Conservation (phyloP, 1,140 invertebrate species). For the Lanistes nyassanus region DNA sequence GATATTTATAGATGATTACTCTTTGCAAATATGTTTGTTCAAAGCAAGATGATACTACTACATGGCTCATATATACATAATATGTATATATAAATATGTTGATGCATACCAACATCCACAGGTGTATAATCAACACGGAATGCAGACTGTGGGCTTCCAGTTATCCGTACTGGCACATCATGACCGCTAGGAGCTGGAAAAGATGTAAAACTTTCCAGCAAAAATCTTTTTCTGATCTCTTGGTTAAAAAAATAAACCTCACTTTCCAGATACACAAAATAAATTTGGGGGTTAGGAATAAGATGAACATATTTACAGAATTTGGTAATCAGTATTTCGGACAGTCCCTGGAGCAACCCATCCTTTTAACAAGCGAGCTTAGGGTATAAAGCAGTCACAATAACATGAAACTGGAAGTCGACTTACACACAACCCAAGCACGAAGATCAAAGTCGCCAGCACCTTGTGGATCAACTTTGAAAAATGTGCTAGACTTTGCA, state of each 20-base stretch:
- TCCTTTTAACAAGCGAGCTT: not conserved
- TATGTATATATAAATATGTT: too few species aligned
- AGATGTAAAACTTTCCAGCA: not conserved
- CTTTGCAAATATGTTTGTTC: not conserved
- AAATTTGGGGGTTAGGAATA: not conserved
- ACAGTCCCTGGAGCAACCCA: too few species aligned
- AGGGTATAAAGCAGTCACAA: too few species aligned
- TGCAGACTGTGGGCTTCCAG: slow-evolving; percentile 77
- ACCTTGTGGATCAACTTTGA: slow-evolving; percentile 74
- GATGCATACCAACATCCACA: slow-evolving; percentile 39
- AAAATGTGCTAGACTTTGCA: slow-evolving; percentile 71
- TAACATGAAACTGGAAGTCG: too few species aligned
- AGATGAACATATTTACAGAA: too few species aligned
- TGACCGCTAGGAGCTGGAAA: slow-evolving; percentile 41
- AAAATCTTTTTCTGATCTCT: slow-evolving; percentile 2
- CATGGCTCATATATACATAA: too few species aligned
- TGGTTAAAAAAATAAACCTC: not conserved
- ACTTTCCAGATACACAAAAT: not conserved
- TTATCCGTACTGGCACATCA: slow-evolving; percentile 50
- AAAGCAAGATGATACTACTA: too few species aligned
- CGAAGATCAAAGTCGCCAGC: slow-evolving; percentile 61
- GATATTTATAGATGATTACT: too few species aligned
- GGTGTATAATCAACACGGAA: slow-evolving; percentile 64
- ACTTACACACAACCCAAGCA: slow-evolving; percentile 67
- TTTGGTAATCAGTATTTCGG: too few species aligned